Base-by-base conservation (phyloP, 92 coral and sea anemone species). In the Phenganax marumi region DNA sequence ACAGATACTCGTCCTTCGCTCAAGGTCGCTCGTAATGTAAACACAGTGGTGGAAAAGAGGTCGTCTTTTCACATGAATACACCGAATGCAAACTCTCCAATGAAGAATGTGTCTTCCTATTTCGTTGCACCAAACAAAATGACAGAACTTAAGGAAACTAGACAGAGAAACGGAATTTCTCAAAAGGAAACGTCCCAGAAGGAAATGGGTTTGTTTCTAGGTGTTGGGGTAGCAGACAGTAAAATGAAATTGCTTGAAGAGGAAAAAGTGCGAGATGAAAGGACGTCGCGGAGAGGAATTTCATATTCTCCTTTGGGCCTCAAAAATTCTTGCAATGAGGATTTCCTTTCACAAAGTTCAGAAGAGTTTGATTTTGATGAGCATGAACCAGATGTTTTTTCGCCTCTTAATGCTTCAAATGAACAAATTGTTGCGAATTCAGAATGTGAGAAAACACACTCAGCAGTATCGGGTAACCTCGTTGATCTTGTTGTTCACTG, bases 321-420 rank as follows among this genome's bases (percentile, higher is more conserved):
- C n/a, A 14, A 14, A 56, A 2, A 56, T 14, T 2, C 63, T 14
- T 14, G 22, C 7, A 1, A 1, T 14, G 63, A 14, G 22, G 63
- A 56, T 56, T 7, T 46, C 13, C 8, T 46, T 52, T 72, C 77
- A 0, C 77, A 72, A 62, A 63, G 58, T 13, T 56, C 81, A 43
- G 83, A 78, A 5, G 83, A 78, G 55, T 78, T 78, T 63, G 83
- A 78, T 66, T 78, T 78, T 63, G 83, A 78, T 49, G 83, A 78
- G 8, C 22, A 25, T 46, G 83, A 61, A 13, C 73, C 83, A 9
- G 58, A 48, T 8, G 16, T 76, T 39, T 0, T 8, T 26, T 26
- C 5, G 10, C 62, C 7, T 14, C 10, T 11, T 13, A 53, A 9
- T 47, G 49, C 8, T 56, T 50, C 58, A 7, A 48, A 52, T 19